These are phyloP conservation scores for Caenorhabditis zanzibari DNA, from an alignment of 2,888 invertebrate genomes.

Conservation along the genomic window DNA sequence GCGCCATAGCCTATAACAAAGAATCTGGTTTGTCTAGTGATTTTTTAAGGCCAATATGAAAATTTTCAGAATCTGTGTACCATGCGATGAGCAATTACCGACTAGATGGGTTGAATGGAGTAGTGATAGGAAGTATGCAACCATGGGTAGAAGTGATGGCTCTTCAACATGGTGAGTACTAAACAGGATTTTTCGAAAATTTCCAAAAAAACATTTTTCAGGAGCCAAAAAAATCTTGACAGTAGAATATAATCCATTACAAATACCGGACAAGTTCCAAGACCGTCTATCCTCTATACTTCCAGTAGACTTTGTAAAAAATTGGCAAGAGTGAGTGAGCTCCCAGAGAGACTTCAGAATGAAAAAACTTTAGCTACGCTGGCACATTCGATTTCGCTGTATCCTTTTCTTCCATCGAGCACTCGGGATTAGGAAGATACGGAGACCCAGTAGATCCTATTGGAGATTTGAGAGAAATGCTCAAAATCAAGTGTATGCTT, in stretches of 20 bases:
- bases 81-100: not conserved
- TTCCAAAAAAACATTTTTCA: not conserved
- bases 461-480: slow-evolving; percentile 30
- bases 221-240: slow-evolving; percentile 26
- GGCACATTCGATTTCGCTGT: slow-evolving; percentile 56
- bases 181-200: not conserved
- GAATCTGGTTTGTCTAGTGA: not conserved
- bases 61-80: not conserved
- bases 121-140: slow-evolving; percentile 48
- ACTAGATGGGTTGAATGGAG: not conserved
- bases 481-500: slow-evolving; percentile 54
- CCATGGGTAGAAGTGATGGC: slow-evolving; percentile 63
- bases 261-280: not conserved
- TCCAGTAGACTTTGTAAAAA: not conserved
- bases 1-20: not conserved
- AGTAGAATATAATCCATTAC: not conserved
- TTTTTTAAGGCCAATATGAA: too few relatives aligned
- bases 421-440: slow-evolving; percentile 62
- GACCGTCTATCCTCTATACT: not conserved
- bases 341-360: too few relatives aligned
- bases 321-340: not conserved
- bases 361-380: not conserved
- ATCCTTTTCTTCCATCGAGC: slow-evolving; percentile 63
- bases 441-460: slow-evolving; percentile 66
- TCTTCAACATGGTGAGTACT: slow-evolving; percentile 6